A percentile compares a stretch with the other conserved stretches of the same genome.
These are phyloP conservation scores for Dendrolimus punctatus DNA, from an alignment of 1,140 invertebrate species.

Conservation along the genomic window DNA sequence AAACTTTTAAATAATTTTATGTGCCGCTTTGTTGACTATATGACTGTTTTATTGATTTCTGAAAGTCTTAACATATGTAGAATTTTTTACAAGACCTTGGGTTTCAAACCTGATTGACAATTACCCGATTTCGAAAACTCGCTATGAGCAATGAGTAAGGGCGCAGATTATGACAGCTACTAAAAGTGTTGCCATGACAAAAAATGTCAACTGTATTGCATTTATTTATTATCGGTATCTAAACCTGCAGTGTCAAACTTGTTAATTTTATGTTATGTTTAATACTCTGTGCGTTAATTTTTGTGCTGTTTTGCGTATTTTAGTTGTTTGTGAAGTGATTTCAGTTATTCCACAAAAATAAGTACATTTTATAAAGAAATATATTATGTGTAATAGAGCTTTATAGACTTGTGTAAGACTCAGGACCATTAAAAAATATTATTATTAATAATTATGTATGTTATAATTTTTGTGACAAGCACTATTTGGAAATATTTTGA, in stretches of 20 bases:
- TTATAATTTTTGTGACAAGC: conserved; percentile 47
- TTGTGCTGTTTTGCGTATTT: conserved; percentile 60
- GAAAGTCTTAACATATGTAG: too few relatives aligned
- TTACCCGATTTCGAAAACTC: too few relatives aligned
- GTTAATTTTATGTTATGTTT: conserved; percentile 41
- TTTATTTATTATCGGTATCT: conserved; percentile 37
- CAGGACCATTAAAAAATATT: conserved; percentile 50
- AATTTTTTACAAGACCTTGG: too few relatives aligned
- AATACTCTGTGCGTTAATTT: conserved; percentile 52
- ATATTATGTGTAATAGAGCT: conserved; percentile 48
- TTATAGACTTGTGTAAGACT: conserved; percentile 63
- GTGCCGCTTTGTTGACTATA: too few relatives aligned
- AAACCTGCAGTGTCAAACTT: conserved; percentile 50
- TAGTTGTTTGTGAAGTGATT: conserved; percentile 39
- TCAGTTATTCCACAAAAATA: conserved; percentile 25
- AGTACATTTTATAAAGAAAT: conserved; percentile 33
- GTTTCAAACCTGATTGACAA: too few relatives aligned
- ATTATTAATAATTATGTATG: conserved; percentile 23
- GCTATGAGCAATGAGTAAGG: too few relatives aligned
- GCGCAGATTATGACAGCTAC: neutral
- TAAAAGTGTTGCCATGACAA: neutral
- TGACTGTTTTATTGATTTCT: too few relatives aligned
- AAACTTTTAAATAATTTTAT: too few relatives aligned
- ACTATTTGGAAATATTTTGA: conserved; percentile 34
- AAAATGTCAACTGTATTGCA: conserved; percentile 22